phyloP scores from a whole-genome alignment of 2,888 invertebrate species.

The Brachypterus glaber region DNA sequence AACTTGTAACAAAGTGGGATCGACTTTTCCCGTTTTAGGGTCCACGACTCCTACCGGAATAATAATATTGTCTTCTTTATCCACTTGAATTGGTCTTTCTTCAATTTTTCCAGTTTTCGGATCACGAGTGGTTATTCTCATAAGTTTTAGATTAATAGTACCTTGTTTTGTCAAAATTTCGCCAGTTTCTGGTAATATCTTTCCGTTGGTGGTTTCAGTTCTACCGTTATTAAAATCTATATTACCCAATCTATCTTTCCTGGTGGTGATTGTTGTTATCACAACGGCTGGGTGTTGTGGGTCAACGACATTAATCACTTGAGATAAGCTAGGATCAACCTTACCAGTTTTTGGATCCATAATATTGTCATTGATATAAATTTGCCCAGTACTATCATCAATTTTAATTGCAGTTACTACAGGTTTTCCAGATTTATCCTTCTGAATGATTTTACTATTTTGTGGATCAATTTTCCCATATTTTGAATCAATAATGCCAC shows the following conservation, averaged over 20 bases:
- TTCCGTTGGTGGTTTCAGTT: conserved; percentile 38
- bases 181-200: conserved; percentile 38
- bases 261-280: conserved; percentile 35
- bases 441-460: conserved; percentile 45
- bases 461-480: conserved; percentile 64
- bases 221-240: conserved; percentile 44
- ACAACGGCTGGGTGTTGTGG: conserved; percentile 39
- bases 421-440: conserved; percentile 38
- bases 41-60: conserved; percentile 43
- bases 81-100: conserved; percentile 35
- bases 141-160: conserved; percentile 36
- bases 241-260: conserved; percentile 52
- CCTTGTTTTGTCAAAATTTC: conserved; percentile 40
- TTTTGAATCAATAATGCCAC: conserved; percentile 62
- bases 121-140: conserved; percentile 35
- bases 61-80: conserved; percentile 41
- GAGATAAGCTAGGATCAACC: conserved; percentile 36
- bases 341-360: conserved; percentile 40
- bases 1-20: conserved; percentile 53
- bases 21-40: conserved; percentile 51
- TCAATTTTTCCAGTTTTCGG: conserved; percentile 36
- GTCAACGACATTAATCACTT: conserved; percentile 40
- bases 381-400: conserved; percentile 39
- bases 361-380: conserved; percentile 38
- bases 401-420: conserved; percentile 36